phyloP scores from a whole-genome alignment of 2,113 vertebrate species.

The Oryzias celebensis region DNA sequence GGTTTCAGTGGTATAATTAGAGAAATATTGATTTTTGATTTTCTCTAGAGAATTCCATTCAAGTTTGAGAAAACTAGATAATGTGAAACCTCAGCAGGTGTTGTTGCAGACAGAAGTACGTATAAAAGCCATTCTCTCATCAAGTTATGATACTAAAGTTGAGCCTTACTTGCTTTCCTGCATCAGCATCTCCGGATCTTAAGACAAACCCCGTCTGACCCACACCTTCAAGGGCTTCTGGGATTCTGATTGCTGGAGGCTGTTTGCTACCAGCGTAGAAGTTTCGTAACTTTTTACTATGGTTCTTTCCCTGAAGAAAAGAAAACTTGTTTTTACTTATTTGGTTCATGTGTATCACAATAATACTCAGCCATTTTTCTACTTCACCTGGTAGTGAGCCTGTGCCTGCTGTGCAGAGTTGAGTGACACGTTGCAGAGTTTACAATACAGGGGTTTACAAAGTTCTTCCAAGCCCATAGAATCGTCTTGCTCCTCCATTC shows the following conservation, averaged over 20 bases:
- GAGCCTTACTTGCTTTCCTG: conserved; percentile 81
- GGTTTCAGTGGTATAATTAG: too few species aligned
- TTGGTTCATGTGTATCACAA: neutral
- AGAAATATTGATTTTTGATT: neutral
- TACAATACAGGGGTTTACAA: conserved; percentile 97
- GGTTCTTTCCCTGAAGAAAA: conserved; percentile 91
- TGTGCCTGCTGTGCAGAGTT: conserved; percentile 97
- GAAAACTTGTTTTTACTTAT: neutral
- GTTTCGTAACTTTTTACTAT: conserved; percentile 96
- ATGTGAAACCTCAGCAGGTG: neutral
- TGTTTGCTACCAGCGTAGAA: conserved; percentile 96
- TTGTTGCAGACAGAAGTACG: neutral
- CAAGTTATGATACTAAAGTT: conserved; percentile 2
- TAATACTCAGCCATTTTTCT: neutral
- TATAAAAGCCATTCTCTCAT: conserved; percentile 5
- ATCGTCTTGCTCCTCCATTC: conserved; percentile 83
- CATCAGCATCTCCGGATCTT: conserved; percentile 74
- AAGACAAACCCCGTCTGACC: conserved; percentile 76
- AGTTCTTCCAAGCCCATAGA: conserved; percentile 91
- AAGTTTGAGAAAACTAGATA: neutral
- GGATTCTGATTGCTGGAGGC: conserved; percentile 87
- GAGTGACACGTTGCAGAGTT: conserved; percentile 96
- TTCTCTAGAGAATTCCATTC: neutral
- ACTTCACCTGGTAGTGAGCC: conserved; percentile 95
- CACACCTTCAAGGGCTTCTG: conserved; percentile 75